Evolutionary conservation across 1,140 invertebrate species (phyloP).

Genomic region (Aradophagus sp.): DNA sequence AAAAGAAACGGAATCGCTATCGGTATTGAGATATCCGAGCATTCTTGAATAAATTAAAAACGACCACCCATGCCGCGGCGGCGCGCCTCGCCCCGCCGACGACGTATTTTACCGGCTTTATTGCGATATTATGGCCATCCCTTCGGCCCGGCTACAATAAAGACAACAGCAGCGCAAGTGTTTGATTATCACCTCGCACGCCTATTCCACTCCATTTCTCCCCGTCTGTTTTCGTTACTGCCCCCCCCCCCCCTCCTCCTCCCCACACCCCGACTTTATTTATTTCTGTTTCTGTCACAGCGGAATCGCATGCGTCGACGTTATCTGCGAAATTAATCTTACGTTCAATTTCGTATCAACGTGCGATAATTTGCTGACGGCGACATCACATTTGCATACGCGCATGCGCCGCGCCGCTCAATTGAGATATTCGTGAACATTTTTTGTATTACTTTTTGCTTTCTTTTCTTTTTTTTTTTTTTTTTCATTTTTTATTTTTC

Average conservation of each 20-base stretch:
- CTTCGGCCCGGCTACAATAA: slow-evolving; percentile 28
- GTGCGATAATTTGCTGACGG: slow-evolving; percentile 34
- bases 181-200: slow-evolving; percentile 43
- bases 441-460: too few relatives aligned
- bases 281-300: slow-evolving; percentile 5
- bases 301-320: slow-evolving; percentile 3
- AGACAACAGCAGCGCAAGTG: slow-evolving; percentile 43
- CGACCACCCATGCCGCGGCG: slow-evolving; percentile 46
- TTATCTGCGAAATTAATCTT: slow-evolving; percentile 41
- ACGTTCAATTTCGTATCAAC: slow-evolving; percentile 25
- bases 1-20: slow-evolving; percentile 37
- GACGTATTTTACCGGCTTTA: slow-evolving; percentile 47
- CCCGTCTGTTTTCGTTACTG: background rate
- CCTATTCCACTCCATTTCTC: slow-evolving; percentile 19
- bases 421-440: too few relatives aligned
- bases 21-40: slow-evolving; percentile 44
- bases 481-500: too few relatives aligned
- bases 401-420: too few relatives aligned
- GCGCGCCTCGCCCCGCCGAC: slow-evolving; percentile 26
- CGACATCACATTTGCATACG: slow-evolving; percentile 25
- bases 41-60: slow-evolving; percentile 56
- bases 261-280: background rate
- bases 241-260: background rate
- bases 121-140: slow-evolving; percentile 40
- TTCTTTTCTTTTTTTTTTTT: too few relatives aligned